Conservation (phyloP, 2,113 vertebrate species). For the Hyla sarda region DNA sequence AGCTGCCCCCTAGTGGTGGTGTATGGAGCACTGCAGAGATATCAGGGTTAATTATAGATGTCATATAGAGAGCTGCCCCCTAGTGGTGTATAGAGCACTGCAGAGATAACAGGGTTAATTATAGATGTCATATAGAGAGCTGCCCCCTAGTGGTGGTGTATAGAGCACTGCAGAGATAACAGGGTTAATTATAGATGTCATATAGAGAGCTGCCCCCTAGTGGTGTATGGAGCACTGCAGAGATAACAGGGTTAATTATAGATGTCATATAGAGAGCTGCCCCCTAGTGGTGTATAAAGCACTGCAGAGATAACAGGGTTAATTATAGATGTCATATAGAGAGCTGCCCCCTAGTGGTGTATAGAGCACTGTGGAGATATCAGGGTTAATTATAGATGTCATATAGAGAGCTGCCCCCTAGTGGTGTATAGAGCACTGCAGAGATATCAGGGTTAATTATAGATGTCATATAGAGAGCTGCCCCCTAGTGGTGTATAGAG, state of each 20-base stretch:
- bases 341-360: not conserved
- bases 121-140: not conserved
- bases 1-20: not conserved
- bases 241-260: not conserved
- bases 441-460: too few species aligned
- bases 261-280: not conserved
- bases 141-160: not conserved
- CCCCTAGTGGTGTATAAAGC: not conserved
- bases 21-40: constrained; percentile 26
- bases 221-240: not conserved
- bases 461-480: not conserved
- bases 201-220: not conserved
- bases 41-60: too few species aligned
- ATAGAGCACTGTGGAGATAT: not conserved
- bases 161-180: constrained; percentile 6
- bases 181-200: too few species aligned
- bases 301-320: not conserved
- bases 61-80: not conserved
- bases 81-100: not conserved
- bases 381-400: too few species aligned
- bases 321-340: not conserved
- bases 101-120: not conserved
- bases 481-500: not conserved
- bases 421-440: constrained; percentile 7
- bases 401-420: not conserved